Conservation (phyloP, 2,888 invertebrate species). For the Bembecia ichneumoniformis region DNA sequence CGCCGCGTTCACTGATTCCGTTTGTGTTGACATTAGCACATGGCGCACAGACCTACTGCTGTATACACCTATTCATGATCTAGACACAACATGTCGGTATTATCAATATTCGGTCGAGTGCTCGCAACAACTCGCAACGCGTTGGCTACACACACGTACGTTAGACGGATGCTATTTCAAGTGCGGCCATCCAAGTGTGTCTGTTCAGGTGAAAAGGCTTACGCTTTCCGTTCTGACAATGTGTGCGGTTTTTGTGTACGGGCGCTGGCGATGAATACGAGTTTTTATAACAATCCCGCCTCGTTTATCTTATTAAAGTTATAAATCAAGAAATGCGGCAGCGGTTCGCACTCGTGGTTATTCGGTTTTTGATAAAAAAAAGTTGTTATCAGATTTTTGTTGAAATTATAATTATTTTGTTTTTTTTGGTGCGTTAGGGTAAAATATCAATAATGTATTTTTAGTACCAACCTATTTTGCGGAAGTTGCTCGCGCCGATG, state of each 20-base stretch:
- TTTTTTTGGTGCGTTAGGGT: too few species aligned
- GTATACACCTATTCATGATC: neutral
- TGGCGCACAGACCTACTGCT: neutral
- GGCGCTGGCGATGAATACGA: too few species aligned
- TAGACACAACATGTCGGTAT: constrained; percentile 23
- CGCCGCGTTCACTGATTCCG: constrained; percentile 49
- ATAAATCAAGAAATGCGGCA: too few species aligned
- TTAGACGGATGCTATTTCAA: constrained; percentile 43
- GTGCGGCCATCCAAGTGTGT: constrained; percentile 28
- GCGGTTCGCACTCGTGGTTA: too few species aligned
- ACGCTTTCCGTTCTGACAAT: constrained; percentile 8
- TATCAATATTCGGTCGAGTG: constrained; percentile 48
- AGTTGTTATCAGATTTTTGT: too few species aligned
- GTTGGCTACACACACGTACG: constrained; percentile 18
- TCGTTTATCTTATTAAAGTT: too few species aligned
- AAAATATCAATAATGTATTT: too few species aligned
- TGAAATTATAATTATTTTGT: too few species aligned
- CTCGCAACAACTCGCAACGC: constrained; percentile 20
- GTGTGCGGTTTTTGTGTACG: neutral
- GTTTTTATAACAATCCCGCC: too few species aligned
- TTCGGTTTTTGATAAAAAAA: too few species aligned
- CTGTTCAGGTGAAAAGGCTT: constrained; percentile 35
- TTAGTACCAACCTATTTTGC: too few species aligned
- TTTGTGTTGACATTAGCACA: constrained; percentile 35
- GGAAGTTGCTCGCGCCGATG: too few species aligned